These are phyloP conservation scores for Branchellion lobata DNA, from an alignment of 2,888 invertebrate species.

Conservation along the genomic window DNA sequence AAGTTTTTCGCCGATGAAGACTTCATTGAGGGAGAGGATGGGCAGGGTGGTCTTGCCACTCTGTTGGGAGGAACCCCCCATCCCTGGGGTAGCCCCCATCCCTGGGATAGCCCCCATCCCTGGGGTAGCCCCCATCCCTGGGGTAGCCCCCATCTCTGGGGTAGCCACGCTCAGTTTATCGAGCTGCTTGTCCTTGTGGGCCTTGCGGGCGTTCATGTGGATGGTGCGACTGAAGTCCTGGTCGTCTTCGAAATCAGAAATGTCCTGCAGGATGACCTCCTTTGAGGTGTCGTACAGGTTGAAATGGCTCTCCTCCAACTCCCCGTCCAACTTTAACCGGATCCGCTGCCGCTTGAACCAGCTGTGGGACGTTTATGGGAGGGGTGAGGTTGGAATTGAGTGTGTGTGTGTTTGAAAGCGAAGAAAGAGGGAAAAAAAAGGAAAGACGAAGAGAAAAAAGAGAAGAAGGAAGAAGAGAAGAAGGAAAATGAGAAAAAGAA, in stretches of 20 bases:
- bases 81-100: too few relatives aligned
- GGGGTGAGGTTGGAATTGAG: background rate
- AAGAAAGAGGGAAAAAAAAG: too few relatives aligned
- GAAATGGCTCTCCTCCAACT: slow-evolving; percentile 69
- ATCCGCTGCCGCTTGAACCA: slow-evolving; percentile 88
- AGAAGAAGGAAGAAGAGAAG: background rate
- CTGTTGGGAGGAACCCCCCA: background rate
- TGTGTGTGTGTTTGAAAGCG: too few relatives aligned
- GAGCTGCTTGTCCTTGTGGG: background rate
- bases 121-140: slow-evolving; percentile 25
- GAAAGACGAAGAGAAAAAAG: too few relatives aligned
- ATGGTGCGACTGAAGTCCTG: slow-evolving; percentile 50
- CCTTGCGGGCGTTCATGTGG: background rate
- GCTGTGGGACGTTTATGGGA: too few relatives aligned
- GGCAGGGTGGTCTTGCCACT: slow-evolving; percentile 67
- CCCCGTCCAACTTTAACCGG: slow-evolving; percentile 78
- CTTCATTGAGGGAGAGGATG: slow-evolving; percentile 92
- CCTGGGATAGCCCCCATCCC: slow-evolving; percentile 58
- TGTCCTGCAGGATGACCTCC: slow-evolving; percentile 66
- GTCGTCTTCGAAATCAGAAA: slow-evolving; percentile 63
- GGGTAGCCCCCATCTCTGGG: slow-evolving; percentile 33
- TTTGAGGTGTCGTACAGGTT: slow-evolving; percentile 72
- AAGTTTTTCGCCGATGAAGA: slow-evolving; percentile 92
- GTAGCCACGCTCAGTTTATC: slow-evolving; percentile 50
- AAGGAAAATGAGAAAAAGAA: background rate